Evolutionary conservation across 2,888 invertebrate genomes (phyloP).

Genomic region (Chymomyza amoena): DNA sequence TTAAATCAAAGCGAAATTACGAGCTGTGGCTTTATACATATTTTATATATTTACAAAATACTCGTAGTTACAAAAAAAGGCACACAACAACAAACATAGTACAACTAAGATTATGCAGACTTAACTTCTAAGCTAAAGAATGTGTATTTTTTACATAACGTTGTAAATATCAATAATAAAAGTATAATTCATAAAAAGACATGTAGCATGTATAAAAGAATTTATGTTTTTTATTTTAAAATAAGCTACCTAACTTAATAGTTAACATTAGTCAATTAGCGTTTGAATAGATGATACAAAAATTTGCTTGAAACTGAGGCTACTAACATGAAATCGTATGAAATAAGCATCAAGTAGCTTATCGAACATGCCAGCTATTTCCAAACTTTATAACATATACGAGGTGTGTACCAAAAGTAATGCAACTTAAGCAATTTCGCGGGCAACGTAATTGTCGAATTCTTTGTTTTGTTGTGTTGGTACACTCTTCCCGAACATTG

Average conservation of each 20-base stretch:
- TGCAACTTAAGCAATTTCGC: too few relatives aligned
- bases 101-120: neutral
- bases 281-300: neutral
- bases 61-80: neutral
- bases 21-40: conserved; percentile 65
- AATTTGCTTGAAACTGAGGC: neutral
- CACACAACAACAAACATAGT: neutral
- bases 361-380: too few relatives aligned
- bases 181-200: conserved; percentile 1
- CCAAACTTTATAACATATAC: too few relatives aligned
- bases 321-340: neutral
- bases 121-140: conserved; percentile 1
- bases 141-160: neutral
- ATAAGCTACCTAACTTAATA: neutral
- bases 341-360: too few relatives aligned
- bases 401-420: too few relatives aligned
- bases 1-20: conserved; percentile 37
- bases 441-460: too few relatives aligned
- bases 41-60: neutral
- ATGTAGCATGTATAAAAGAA: neutral
- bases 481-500: too few relatives aligned
- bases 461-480: too few relatives aligned
- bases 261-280: neutral
- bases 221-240: neutral
- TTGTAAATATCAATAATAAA: conserved; percentile 2